Base-by-base conservation (phyloP, 2,113 vertebrate genomes). In the Nothoprocta pentlandii region DNA sequence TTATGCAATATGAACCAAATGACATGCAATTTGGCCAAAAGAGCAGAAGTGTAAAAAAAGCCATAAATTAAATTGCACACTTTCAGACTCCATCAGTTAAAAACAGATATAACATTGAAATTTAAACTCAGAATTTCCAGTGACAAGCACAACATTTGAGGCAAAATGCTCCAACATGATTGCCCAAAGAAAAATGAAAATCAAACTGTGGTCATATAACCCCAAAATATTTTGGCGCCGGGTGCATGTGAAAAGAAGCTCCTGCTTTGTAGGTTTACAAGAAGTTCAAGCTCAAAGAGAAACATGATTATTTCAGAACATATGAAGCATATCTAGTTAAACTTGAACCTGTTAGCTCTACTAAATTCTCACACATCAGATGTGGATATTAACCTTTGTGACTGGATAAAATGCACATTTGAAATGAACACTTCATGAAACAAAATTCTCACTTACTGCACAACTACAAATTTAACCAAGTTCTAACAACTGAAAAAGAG, bases 1-100 rank as follows among this genome's bases (percentile, higher is more conserved):
- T 70, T 83, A 54, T n/a, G 14, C 34, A 73, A 95, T 9, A 30
- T 36, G 71, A 86, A 86, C 49, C 42, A 78, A 89, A 46, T 49
- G 25, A 34, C 39, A 34, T 7, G 21, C 15, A 46, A 62, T 58
- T 85, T 42, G 36, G 26, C 13, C 23, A 81, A 87, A 93, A 30
- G 17, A n/a, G 26, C 16, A 59, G 75, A 53, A 59, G 21, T 53
- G 26, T 53, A 5, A 70, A 89, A 79, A 91, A 85, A 22, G 23
- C n/a, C 41, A 36, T 41, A 63, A 87, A 85, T 68, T 34, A 61
- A 79, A 76, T 16, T 46, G 59, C 68, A 82, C 20, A 44, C 20
- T 70, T 90, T 39, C 42, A 85, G 26, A 62, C 0, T 5, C 3
- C n/a, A 28, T 25, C 62, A 79, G 53, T 51, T 76, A 30, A 39